Conservation (phyloP, 2,797 vertebrate genomes). For the Epinephelus coioides region DNA sequence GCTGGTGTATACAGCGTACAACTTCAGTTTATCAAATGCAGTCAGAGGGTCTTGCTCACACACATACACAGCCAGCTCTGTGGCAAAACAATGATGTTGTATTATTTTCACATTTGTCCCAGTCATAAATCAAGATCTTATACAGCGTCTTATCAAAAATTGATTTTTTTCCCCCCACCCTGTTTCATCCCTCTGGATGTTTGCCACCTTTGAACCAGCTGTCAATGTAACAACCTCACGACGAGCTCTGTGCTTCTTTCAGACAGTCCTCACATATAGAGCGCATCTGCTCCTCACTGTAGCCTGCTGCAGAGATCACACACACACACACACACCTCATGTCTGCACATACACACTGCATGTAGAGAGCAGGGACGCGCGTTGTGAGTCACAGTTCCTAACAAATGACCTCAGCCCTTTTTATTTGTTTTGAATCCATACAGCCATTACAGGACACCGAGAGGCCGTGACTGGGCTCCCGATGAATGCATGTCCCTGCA, state of each 20-base stretch:
- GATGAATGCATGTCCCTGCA: constrained; percentile 45
- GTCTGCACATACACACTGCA: constrained; percentile 1
- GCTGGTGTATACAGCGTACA: neutral
- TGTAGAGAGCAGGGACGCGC: neutral
- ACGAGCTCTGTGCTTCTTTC: neutral
- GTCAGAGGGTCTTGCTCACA: neutral
- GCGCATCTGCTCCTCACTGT: constrained; percentile 2
- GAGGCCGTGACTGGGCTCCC: constrained; percentile 43
- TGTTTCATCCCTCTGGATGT: constrained; percentile 31
- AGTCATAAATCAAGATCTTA: constrained; percentile 43
- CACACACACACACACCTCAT: neutral
- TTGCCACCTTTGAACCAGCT: constrained; percentile 20
- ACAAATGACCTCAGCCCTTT: constrained; percentile 57
- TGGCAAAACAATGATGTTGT: constrained; percentile 23
- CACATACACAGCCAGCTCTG: neutral
- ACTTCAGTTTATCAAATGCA: neutral
- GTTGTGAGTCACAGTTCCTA: constrained; percentile 27
- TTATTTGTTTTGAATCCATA: constrained; percentile 69
- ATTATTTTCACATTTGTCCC: constrained; percentile 43
- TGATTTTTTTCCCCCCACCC: neutral
- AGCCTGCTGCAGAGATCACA: neutral
- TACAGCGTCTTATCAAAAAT: constrained; percentile 32
- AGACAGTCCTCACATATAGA: neutral
- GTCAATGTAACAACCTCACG: constrained; percentile 32
- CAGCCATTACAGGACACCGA: constrained; percentile 49